Base-by-base conservation (phyloP, 2,888 invertebrate species). In the Ennomos fuscantarius region DNA sequence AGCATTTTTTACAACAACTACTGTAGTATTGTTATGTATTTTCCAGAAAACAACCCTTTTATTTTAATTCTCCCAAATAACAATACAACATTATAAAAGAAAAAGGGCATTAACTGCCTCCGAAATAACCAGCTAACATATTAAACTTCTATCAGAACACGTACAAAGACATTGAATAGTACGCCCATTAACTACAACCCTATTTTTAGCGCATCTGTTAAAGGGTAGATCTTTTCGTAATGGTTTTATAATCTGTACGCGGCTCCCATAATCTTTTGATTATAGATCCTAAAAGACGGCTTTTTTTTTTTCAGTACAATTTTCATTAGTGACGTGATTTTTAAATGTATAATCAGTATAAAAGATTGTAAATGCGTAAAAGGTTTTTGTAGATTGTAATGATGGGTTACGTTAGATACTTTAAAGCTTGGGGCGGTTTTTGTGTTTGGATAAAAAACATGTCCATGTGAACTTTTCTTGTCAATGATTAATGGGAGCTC, bases 171-270 rank as follows among this genome's bases (percentile, higher is more conserved):
- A 37, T 69, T 72, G 70, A 78, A 81, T 78, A 81, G 78, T 76
- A 73, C 67, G 74, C 60, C 78, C 71, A 83, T 86, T 78, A 78
- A 74, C 66, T 59, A 66, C 73, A 46, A 11, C 56, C 57, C 47
- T 52, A 43, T 46, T 43, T 55, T 70, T 72, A 70, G 69, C 57
- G 69, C 86, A 84, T 81, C 82, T 84, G 86, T 78, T 79, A 81
- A 84, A 78, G 86, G 84, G 81, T 87, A 89, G 86, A 91, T 90
- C 84, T 62, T 75, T 88, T 87, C 87, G 84, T 91, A 91, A 91
- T 91, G 84, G 81, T 74, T 74, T 87, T 89, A 85, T 89, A 90
- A 89, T 87, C 76, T 73, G 39, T 49, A 41, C 51, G 42, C 70
- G 68, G 74, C 72, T 83, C 77, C 83, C 81, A 86, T 88, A 89